A percentile compares a stretch with the other conserved stretches of the same genome.
Conservation (phyloP, 2,888 invertebrate genomes). For the Dusona sp. region DNA sequence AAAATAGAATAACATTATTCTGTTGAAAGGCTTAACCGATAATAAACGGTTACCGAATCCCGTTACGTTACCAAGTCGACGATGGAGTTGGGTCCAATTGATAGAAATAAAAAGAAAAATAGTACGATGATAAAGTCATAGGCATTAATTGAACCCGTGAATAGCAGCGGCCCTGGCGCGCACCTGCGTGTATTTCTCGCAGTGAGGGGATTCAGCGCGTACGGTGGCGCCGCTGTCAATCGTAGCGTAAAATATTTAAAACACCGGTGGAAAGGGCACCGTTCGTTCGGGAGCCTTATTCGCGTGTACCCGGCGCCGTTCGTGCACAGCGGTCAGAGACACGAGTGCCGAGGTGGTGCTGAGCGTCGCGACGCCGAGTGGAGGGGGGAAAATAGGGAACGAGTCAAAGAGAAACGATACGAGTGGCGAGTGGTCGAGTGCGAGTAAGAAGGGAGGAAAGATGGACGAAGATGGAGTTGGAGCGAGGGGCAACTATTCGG, state of each 20-base stretch:
- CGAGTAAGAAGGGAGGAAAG: not conserved
- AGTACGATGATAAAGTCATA: not conserved
- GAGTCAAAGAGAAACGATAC: not conserved
- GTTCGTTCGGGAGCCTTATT: constrained; percentile 73
- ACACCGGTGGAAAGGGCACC: constrained; percentile 72
- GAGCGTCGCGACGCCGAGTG: constrained; percentile 69
- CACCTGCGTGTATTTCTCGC: constrained; percentile 62
- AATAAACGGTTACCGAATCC: too few species aligned
- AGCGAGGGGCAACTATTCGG: not conserved
- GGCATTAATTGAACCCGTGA: constrained; percentile 5
- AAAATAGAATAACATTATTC: too few species aligned
- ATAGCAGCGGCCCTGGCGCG: constrained; percentile 61
- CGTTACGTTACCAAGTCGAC: too few species aligned
- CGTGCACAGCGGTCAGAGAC: constrained; percentile 86
- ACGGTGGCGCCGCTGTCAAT: constrained; percentile 76
- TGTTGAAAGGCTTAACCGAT: too few species aligned
- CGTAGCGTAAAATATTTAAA: constrained; percentile 77
- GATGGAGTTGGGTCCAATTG: not conserved
- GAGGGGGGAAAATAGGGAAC: constrained; percentile 74
- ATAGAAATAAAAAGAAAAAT: not conserved
- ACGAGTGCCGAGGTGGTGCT: constrained; percentile 76
- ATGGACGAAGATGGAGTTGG: not conserved
- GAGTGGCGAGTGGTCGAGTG: not conserved
- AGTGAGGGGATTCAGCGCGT: constrained; percentile 67
- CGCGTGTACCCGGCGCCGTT: constrained; percentile 81